These are phyloP conservation scores for Marmota flaviventris DNA, from an alignment of 2,113 vertebrate genomes.

Conservation along the genomic window DNA sequence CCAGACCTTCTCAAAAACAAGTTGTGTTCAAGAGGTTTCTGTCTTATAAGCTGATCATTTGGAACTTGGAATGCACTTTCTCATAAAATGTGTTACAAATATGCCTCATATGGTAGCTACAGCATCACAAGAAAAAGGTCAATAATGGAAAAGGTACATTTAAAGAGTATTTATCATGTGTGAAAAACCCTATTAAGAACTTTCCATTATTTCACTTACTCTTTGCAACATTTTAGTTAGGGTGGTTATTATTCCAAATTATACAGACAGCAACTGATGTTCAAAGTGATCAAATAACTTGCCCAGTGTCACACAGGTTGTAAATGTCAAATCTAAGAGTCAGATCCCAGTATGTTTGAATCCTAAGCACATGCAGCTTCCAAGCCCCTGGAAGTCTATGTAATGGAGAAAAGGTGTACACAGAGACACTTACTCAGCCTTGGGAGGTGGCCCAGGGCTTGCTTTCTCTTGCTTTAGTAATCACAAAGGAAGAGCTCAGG, in stretches of 20 bases:
- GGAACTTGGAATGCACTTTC: conserved; percentile 34
- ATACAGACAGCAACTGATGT: neutral
- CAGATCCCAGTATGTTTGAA: neutral
- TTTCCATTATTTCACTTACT: conserved; percentile 65
- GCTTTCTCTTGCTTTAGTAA: neutral
- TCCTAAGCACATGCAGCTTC: neutral
- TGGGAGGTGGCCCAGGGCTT: neutral
- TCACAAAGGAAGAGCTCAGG: neutral
- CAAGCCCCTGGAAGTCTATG: neutral
- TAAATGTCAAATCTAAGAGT: conserved; percentile 53
- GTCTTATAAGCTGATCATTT: conserved; percentile 46
- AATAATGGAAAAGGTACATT: conserved; percentile 57
- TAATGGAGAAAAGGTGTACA: neutral
- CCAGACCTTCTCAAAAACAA: conserved; percentile 13
- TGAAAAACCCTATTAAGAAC: conserved; percentile 65
- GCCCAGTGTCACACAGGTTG: neutral
- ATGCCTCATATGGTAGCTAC: neutral
- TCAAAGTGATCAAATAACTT: conserved; percentile 49
- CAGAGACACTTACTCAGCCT: neutral
- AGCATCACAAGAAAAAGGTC: conserved; percentile 58
- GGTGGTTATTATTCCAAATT: conserved; percentile 24
- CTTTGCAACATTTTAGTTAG: conserved; percentile 52
- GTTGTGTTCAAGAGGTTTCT: conserved; percentile 43
- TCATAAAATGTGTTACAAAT: conserved; percentile 38
- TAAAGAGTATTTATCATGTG: conserved; percentile 43